Conservation (phyloP, 1,140 invertebrate genomes). For the Drosophila pseudoobscura region DNA sequence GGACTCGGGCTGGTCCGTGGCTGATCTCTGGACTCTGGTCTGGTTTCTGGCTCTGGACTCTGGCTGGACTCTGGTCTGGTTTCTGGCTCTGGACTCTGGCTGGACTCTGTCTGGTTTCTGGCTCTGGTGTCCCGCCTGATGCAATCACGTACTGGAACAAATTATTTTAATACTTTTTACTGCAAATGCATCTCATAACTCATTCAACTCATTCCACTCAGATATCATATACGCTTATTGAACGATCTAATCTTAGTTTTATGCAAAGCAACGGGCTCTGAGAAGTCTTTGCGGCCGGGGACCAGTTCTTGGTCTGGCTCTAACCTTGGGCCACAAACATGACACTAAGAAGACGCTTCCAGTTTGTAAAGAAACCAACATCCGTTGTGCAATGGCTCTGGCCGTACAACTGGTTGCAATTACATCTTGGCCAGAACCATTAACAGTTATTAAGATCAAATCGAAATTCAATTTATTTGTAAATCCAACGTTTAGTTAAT, state of each 20-base stretch:
- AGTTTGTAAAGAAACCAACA: constrained; percentile 30
- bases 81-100: no score
- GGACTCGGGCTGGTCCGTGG: constrained; percentile 1
- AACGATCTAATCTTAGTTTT: constrained; percentile 46
- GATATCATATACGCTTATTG: constrained; percentile 12
- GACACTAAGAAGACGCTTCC: constrained; percentile 62
- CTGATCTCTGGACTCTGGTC: no score
- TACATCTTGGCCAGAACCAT: constrained; percentile 40
- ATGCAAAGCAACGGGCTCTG: constrained; percentile 46
- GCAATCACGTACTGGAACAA: constrained; percentile 45
- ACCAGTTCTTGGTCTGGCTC: constrained; percentile 57
- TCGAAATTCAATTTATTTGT: constrained; percentile 64
- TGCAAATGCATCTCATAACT: constrained; percentile 53
- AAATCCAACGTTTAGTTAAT: constrained; percentile 52
- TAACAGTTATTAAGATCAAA: constrained; percentile 64
- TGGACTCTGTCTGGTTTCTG: neutral
- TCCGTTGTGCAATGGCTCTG: constrained; percentile 47
- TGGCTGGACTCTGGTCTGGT: neutral
- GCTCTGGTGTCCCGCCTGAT: constrained; percentile 21
- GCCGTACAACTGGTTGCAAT: constrained; percentile 30
- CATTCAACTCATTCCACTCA: neutral
- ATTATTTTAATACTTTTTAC: constrained; percentile 40
- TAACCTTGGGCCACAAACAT: constrained; percentile 62
- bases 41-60: neutral
- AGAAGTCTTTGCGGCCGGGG: constrained; percentile 45